phyloP scores from a whole-genome alignment of 2,888 invertebrate species.

The Ceraclea dissimilis region DNA sequence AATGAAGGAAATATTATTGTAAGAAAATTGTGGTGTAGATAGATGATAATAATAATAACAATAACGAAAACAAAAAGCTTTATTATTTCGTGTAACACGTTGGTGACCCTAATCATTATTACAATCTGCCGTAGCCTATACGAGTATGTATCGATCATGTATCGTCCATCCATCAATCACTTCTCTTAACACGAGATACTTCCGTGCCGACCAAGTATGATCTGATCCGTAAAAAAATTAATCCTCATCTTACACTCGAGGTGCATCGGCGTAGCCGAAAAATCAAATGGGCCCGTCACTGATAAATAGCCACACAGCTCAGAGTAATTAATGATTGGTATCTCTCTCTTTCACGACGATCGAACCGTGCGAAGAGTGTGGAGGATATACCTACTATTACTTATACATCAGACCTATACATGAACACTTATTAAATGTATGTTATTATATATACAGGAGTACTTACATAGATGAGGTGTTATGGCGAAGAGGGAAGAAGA shows the following conservation, averaged over 20 bases:
- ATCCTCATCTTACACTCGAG: slow-evolving; percentile 15
- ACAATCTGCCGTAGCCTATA: background rate
- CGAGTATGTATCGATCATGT: slow-evolving; percentile 11
- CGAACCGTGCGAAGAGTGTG: background rate
- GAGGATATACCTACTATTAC: background rate
- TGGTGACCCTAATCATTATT: background rate
- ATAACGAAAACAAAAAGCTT: too few species aligned
- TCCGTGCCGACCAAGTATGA: slow-evolving; percentile 10
- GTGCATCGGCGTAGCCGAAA: slow-evolving; percentile 17
- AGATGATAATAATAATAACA: too few species aligned
- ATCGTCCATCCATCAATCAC: slow-evolving; percentile 16
- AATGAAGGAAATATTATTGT: too few species aligned
- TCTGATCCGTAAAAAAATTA: slow-evolving; percentile 17
- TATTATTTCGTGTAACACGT: background rate
- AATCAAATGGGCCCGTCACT: slow-evolving; percentile 20
- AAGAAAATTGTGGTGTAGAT: too few species aligned
- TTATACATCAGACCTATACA: too few species aligned
- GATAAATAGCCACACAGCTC: slow-evolving; percentile 17
- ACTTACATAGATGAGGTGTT: background rate
- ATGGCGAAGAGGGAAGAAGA: background rate
- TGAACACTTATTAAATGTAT: too few species aligned
- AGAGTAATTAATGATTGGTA: slow-evolving; percentile 25
- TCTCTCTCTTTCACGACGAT: slow-evolving; percentile 13
- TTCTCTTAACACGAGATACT: slow-evolving; percentile 10
- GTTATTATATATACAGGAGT: background rate